phyloP scores from a whole-genome alignment of 2,888 invertebrate genomes.

The Drosophila pseudotalamancana region DNA sequence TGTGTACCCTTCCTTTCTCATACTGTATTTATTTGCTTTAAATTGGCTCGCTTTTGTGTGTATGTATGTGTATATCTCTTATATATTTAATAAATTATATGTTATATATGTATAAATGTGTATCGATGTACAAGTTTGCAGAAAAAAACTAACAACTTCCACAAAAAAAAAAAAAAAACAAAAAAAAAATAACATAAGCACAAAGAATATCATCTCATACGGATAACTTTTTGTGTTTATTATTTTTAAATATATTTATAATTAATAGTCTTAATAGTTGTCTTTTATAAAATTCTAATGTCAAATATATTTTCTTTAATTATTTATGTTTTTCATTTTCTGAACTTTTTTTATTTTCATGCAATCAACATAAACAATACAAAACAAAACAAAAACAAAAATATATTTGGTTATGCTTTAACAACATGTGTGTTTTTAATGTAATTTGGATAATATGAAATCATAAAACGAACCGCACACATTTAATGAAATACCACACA shows the following conservation, averaged over 20 bases:
- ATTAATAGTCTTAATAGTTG: no score
- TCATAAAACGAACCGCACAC: not conserved
- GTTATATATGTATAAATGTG: not conserved
- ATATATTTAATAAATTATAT: not conserved
- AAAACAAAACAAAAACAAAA: not conserved
- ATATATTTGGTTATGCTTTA: not conserved
- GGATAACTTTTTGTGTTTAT: not conserved
- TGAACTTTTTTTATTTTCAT: not conserved
- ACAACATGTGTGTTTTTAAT: not conserved
- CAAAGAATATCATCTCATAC: not conserved
- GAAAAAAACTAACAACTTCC: not conserved
- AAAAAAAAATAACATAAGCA: no score
- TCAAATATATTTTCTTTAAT: not conserved
- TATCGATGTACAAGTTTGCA: not conserved
- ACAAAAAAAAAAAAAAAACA: no score
- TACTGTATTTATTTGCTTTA: not conserved
- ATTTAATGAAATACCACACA: no score
- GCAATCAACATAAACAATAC: not conserved
- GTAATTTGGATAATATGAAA: not conserved
- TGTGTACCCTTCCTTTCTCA: constrained; percentile 1
- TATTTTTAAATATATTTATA: not conserved
- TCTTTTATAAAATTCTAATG: constrained; percentile 5
- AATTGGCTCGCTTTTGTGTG: constrained; percentile 9
- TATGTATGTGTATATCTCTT: constrained; percentile 5
- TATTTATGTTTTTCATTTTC: constrained; percentile 1